Evolutionary conservation across 1,140 invertebrate species (phyloP).

Genomic region (Drosophila bipectinata): DNA sequence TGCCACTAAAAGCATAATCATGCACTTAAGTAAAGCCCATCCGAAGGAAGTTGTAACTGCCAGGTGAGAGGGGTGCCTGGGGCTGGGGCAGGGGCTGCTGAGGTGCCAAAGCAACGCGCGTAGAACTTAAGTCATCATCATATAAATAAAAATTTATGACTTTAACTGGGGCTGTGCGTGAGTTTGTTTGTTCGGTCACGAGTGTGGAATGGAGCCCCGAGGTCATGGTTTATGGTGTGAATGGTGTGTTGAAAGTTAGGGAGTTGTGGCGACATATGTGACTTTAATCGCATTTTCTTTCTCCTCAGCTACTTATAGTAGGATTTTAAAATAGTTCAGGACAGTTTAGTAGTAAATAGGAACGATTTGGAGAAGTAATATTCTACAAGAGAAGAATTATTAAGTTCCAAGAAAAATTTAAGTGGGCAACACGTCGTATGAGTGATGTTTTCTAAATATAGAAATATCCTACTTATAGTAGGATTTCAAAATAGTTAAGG

Average conservation of each 20-base stretch:
- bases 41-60: conserved; percentile 45
- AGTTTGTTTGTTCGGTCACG: conserved; percentile 30
- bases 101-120: conserved; percentile 65
- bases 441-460: neutral
- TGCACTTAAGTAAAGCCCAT: conserved; percentile 79
- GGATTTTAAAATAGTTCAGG: conserved; percentile 3
- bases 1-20: conserved; percentile 82
- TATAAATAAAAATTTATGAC: conserved; percentile 80
- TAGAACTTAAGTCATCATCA: conserved; percentile 81
- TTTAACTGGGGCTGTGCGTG: conserved; percentile 58
- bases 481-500: conserved; percentile 1
- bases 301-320: conserved; percentile 23
- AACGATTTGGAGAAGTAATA: neutral
- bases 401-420: neutral
- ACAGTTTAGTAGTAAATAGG: neutral
- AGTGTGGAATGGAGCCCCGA: conserved; percentile 25
- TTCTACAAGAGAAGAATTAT: neutral
- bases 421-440: neutral
- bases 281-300: conserved; percentile 55
- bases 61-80: neutral
- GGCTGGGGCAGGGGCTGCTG: conserved; percentile 21
- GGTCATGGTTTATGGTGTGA: conserved; percentile 43
- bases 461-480: conserved; percentile 18
- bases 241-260: conserved; percentile 6
- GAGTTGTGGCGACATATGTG: conserved; percentile 36